Base-by-base conservation (phyloP, 2,888 invertebrate genomes). In the Xestia c-nigrum region DNA sequence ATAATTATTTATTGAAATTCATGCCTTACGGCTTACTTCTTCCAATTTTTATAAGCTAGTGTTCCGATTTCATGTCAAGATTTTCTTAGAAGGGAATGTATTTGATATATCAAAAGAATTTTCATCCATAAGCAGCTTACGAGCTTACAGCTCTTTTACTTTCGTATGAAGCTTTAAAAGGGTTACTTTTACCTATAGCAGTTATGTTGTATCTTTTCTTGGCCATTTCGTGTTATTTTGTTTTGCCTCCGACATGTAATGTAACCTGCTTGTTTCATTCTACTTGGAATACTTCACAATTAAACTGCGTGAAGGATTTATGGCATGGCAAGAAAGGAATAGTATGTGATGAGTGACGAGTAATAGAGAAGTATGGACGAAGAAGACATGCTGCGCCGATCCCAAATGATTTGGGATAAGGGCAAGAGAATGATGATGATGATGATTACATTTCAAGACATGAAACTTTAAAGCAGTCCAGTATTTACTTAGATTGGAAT, bases 1-100 rank as follows among this genome's bases (percentile, higher is more conserved):
- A 63, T 50, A 76, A 85, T 85, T 70, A 87, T 85, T 61, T 52
- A 77, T 82, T 72, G 68, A 50, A 78, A 80, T 72, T 64, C 68
- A 63, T 80, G 50, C 38, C 72, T 75, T 43, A 24, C 55, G 57
- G 12, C 40, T 63, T 24, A 65, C 47, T 69, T 3, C 12, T 67
- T 31, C 1, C 14, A 55, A 59, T 43, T 7, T 52, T n/a, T 43
- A 24, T n/a, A 40, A 55, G n/a, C 21, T 9, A 69, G 52, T 75
- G 31, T 67, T 77, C 21, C 43, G 24, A 64, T 72, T 55, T 24
- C 12, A 14, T 40, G 38, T 38, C 4, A 47, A 65, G 19, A 72
- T 72, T 66, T 47, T 14, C 5, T 59, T 5, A 50, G n/a, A 24
- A 70, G n/a, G 68, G 38, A 55, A 52, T 46, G 40, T 69, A 38